These are phyloP conservation scores for Pachycephala philippinensis DNA, from an alignment of 2,113 vertebrate genomes.

Conservation along the genomic window DNA sequence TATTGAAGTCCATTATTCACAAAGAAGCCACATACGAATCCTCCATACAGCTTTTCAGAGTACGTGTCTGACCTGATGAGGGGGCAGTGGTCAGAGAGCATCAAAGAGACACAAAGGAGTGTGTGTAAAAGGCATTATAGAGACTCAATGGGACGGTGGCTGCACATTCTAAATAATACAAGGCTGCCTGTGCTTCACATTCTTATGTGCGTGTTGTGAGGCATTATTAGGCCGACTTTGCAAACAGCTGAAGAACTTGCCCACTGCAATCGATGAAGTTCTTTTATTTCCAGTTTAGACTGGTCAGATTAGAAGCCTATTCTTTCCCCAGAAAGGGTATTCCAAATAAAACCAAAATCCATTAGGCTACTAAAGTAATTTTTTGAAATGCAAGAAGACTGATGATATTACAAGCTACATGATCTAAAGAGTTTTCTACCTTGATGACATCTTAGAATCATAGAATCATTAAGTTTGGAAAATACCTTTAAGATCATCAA, in stretches of 20 bases:
- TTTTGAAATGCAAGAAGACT: not conserved
- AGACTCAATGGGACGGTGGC: not conserved
- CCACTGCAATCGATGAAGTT: not conserved
- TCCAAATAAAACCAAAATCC: not conserved
- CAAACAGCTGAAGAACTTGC: not conserved
- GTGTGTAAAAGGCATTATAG: not conserved
- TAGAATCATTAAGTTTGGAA: not conserved
- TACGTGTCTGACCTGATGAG: not conserved
- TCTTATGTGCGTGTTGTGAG: rapidly evolving
- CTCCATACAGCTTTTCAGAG: not conserved
- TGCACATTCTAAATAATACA: not conserved
- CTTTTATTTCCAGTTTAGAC: not conserved
- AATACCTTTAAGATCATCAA: not conserved
- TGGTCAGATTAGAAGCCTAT: not conserved
- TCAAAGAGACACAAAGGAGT: not conserved
- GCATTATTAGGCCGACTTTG: not conserved
- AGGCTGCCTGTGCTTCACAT: not conserved
- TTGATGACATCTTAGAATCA: not conserved
- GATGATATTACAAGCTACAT: not conserved
- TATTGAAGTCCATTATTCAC: not conserved
- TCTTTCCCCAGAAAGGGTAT: not conserved
- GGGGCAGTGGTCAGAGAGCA: not conserved
- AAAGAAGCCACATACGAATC: not conserved
- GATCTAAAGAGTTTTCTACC: not conserved
- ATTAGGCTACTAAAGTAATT: not conserved